Evolutionary conservation across 2,797 vertebrate species (phyloP).

Genomic region (Clarias laeviceps): DNA sequence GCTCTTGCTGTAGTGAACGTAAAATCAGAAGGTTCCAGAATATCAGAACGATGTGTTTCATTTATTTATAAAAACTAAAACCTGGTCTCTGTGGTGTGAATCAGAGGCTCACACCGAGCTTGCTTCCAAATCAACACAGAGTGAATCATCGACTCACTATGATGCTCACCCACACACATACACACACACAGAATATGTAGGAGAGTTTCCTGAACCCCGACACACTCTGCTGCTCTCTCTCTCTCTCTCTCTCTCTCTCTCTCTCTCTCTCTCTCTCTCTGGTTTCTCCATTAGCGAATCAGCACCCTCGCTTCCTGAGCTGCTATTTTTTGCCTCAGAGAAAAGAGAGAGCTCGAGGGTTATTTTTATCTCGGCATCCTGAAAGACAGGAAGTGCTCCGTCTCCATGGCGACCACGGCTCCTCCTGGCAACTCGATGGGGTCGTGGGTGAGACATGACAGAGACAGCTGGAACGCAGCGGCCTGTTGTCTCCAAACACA

Average conservation of each 20-base stretch:
- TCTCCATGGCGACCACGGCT: conserved; percentile 72
- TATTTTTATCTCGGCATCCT: conserved; percentile 78
- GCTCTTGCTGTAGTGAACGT: not conserved
- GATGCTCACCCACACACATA: not conserved
- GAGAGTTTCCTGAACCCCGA: not conserved
- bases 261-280: not conserved
- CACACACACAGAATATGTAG: not conserved
- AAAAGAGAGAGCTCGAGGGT: not conserved
- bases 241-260: not conserved
- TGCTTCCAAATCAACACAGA: conserved; percentile 1
- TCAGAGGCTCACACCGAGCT: not conserved
- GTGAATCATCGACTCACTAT: conserved; percentile 2
- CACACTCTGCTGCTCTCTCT: not conserved
- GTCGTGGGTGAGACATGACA: conserved; percentile 24
- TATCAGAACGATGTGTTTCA: not conserved
- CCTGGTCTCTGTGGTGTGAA: not conserved
- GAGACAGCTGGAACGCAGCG: not conserved
- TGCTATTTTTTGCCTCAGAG: conserved; percentile 49
- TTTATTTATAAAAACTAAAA: not conserved
- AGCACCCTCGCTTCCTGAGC: conserved; percentile 37
- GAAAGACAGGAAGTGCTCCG: conserved; percentile 69
- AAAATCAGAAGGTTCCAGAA: not conserved
- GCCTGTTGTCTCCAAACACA: not conserved
- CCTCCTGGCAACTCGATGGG: conserved; percentile 14
- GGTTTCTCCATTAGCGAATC: not conserved